Evolutionary conservation across 2,113 vertebrate species (phyloP).

Genomic region (Apodemus sylvaticus): DNA sequence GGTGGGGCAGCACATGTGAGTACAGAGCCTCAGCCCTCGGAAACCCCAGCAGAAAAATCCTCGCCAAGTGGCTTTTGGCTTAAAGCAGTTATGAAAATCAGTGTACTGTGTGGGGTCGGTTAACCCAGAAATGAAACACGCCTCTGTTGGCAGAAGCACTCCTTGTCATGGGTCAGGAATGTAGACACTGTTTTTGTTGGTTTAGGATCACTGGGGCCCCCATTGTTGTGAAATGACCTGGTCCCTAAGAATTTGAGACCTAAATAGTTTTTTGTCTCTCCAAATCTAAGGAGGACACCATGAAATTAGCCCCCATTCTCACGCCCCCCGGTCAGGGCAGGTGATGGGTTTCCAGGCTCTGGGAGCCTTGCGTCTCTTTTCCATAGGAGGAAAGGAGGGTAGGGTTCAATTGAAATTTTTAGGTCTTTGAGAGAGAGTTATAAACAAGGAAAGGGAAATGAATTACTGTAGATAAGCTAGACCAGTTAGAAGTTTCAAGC

Average conservation of each 20-base stretch:
- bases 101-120: background rate
- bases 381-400: background rate
- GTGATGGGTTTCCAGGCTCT: background rate
- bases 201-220: background rate
- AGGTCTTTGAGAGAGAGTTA: constrained; percentile 10
- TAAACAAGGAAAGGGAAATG: background rate
- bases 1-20: background rate
- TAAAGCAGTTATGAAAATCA: background rate
- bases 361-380: background rate
- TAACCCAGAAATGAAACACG: constrained; percentile 47
- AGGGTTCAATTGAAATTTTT: background rate
- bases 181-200: constrained; percentile 41
- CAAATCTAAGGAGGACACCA: background rate
- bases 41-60: background rate
- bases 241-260: background rate
- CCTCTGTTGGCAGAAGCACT: background rate
- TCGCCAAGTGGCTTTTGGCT: background rate
- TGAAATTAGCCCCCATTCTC: background rate
- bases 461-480: background rate
- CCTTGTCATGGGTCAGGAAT: constrained; percentile 51
- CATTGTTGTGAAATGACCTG: background rate
- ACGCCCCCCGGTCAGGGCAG: background rate
- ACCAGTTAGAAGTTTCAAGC: background rate
- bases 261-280: background rate
- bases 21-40: background rate